Evolutionary conservation across 2,888 invertebrate genomes (phyloP).

Genomic region (Cheilosia urbana): DNA sequence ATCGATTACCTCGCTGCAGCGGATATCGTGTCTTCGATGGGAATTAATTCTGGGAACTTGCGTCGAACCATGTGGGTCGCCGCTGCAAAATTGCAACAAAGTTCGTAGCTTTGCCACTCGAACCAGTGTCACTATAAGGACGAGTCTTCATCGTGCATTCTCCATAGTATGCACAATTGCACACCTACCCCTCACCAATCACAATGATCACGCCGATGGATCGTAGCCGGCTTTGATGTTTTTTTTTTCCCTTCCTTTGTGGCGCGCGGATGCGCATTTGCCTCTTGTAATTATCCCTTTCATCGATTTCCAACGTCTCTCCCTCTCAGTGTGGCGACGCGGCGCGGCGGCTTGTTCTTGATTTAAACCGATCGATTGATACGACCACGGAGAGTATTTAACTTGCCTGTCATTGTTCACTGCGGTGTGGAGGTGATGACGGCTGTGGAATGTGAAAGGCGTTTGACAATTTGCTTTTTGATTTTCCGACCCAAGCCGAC

Average conservation of each 20-base stretch:
- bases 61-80: constrained; percentile 46
- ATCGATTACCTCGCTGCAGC: constrained; percentile 46
- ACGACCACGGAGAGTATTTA: constrained; percentile 16
- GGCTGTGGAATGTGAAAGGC: constrained; percentile 58
- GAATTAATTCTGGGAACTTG: constrained; percentile 61
- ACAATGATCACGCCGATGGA: constrained; percentile 51
- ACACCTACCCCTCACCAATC: constrained; percentile 26
- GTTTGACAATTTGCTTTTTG: constrained; percentile 60
- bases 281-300: constrained; percentile 62
- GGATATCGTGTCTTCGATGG: constrained; percentile 54
- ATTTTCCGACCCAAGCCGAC: constrained; percentile 16
- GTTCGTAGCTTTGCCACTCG: background rate
- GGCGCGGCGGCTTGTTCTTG: constrained; percentile 33
- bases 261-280: constrained; percentile 32
- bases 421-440: constrained; percentile 49
- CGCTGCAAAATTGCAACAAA: constrained; percentile 44
- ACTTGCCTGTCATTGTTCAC: constrained; percentile 33
- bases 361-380: constrained; percentile 56
- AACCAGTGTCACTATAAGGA: background rate
- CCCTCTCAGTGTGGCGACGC: background rate
- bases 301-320: constrained; percentile 15
- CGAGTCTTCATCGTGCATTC: constrained; percentile 18
- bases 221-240: constrained; percentile 44
- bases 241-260: background rate
- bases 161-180: background rate